phyloP scores from a whole-genome alignment of 2,113 vertebrate species.

The Elachura formosa region DNA sequence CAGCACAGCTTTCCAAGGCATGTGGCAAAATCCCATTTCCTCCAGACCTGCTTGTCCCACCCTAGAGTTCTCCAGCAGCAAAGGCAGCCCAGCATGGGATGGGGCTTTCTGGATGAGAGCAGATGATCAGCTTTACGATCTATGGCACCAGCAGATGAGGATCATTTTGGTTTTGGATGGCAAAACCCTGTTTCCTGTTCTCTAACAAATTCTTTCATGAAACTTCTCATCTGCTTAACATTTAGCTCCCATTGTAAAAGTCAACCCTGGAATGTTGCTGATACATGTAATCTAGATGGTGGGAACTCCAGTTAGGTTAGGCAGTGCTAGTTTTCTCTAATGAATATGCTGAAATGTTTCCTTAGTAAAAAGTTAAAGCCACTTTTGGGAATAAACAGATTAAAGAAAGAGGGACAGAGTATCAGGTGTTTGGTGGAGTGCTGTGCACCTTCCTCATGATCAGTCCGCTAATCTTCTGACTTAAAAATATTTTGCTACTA shows the following conservation, averaged over 20 bases:
- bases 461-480: background rate
- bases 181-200: background rate
- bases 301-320: background rate
- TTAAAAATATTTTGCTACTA: background rate
- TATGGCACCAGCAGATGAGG: background rate
- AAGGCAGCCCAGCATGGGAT: background rate
- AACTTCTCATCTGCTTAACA: conserved; percentile 8
- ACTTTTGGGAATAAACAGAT: background rate
- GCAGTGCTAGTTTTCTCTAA: background rate
- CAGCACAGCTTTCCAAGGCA: background rate
- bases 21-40: background rate
- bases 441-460: background rate
- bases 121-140: background rate
- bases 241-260: background rate
- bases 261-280: background rate
- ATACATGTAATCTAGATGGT: background rate
- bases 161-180: background rate
- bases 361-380: background rate
- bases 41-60: background rate
- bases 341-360: background rate
- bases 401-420: background rate
- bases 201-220: background rate
- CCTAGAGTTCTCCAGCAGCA: background rate
- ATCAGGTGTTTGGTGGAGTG: background rate
- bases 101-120: background rate